phyloP scores from a whole-genome alignment of 2,797 vertebrate species.

The Gorsachius magnificus region DNA sequence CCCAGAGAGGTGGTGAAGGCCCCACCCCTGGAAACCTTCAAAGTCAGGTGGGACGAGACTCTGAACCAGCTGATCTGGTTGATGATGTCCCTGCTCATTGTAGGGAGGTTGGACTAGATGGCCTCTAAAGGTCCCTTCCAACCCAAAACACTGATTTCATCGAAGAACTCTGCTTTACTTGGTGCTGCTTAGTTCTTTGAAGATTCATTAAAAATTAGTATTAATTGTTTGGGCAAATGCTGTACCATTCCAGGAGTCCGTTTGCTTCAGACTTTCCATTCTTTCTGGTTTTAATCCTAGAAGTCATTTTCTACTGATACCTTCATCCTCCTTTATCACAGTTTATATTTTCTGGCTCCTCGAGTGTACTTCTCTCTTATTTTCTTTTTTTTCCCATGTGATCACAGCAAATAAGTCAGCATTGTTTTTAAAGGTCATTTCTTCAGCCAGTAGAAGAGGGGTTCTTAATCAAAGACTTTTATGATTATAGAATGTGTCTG shows the following conservation, averaged over 20 bases:
- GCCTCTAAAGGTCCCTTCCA: background rate
- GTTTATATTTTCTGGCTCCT: background rate
- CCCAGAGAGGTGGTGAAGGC: background rate
- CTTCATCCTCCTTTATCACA: background rate
- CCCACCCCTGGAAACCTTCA: background rate
- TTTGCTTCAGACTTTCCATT: background rate
- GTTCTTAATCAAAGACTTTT: background rate
- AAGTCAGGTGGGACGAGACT: fast-evolving
- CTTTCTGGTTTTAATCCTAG: background rate
- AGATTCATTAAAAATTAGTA: background rate
- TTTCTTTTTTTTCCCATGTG: background rate
- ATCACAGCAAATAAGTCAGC: background rate
- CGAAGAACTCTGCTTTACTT: background rate
- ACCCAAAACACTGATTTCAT: background rate
- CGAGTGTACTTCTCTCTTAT: background rate
- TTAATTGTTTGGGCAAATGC: background rate
- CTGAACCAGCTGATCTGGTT: background rate
- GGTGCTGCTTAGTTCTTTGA: background rate
- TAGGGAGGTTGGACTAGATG: background rate
- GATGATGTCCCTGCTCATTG: background rate
- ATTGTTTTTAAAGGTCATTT: background rate
- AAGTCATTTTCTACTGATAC: background rate
- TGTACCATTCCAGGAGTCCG: background rate
- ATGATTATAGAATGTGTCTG: background rate
- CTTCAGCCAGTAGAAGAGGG: background rate